A percentile compares a stretch with the other conserved stretches of the same genome.
Evolutionary conservation across 2,888 invertebrate genomes (phyloP).

Genomic region (Sesia bembeciformis): DNA sequence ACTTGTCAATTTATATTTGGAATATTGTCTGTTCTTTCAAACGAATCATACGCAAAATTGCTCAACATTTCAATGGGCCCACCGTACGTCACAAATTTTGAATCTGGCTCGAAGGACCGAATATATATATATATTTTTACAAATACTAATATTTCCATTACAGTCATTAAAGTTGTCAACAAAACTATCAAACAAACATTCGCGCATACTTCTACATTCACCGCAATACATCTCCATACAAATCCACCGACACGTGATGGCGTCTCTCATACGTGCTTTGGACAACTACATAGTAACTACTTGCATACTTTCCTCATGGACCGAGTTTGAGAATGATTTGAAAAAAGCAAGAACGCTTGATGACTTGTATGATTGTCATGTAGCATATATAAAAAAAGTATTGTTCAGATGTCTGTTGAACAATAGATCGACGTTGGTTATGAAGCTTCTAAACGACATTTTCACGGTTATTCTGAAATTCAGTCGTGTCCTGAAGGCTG

Average conservation of each 20-base stretch:
- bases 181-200: slow-evolving; percentile 61
- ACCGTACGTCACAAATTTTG: too few relatives aligned
- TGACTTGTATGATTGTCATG: slow-evolving; percentile 82
- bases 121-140: too few relatives aligned
- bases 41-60: too few relatives aligned
- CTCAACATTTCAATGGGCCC: too few relatives aligned
- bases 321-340: slow-evolving; percentile 80
- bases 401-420: slow-evolving; percentile 84
- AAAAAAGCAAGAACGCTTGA: slow-evolving; percentile 79
- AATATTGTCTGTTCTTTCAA: too few relatives aligned
- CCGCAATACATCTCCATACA: slow-evolving; percentile 82
- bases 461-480: slow-evolving; percentile 83
- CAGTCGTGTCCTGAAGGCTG: slow-evolving; percentile 74
- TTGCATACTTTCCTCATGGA: slow-evolving; percentile 84
- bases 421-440: slow-evolving; percentile 79
- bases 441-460: slow-evolving; percentile 80
- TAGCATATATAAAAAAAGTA: slow-evolving; percentile 82
- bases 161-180: slow-evolving; percentile 76
- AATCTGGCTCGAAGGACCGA: too few relatives aligned
- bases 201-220: slow-evolving; percentile 68
- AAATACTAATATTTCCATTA: slow-evolving; percentile 12
- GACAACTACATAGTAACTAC: slow-evolving; percentile 86
- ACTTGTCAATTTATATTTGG: too few relatives aligned
- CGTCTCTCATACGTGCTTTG: slow-evolving; percentile 82
- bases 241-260: slow-evolving; percentile 82